Evolutionary conservation across 2,888 invertebrate genomes (phyloP), one percentile per base, ranked within the genome.

Genomic region (Thereva unica): DNA sequence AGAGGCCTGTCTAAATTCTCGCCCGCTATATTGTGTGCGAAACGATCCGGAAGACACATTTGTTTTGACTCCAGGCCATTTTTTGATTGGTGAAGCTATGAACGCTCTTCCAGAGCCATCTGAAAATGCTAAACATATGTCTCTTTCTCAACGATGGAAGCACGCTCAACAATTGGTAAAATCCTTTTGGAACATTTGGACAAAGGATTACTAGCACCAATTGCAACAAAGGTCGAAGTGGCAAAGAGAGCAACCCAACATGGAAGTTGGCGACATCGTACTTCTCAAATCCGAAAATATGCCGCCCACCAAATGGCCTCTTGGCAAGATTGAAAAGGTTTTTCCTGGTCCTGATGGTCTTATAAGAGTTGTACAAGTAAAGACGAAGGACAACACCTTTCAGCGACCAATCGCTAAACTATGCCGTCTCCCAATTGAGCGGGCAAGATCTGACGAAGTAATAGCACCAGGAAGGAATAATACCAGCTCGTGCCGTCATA

Each of bases 171-270:
- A 69, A 9, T 54, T 74, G 56, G 65, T 67, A 4, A 72, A 74
- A 41, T 68, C 23, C 2, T 23, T 23, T 23, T 23, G 23, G 23
- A 1, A 23, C 2, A 23, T 23, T 23, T 23, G 23, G 71, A 56
- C 61, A 41, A 65, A 55, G 63, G 74, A 74, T 40, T 75, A 75
- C 61, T 67, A 73, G 0, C 42, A 67, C 23, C 47, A 63, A 2
- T 69, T 76, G 1, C 74, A 75, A 57, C 53, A 70, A 35, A 34
- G 74, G 10, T 45, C 66, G 4, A 53, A 35, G n/a, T 53, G 53
- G 53, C n/a, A n/a, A 3, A 1, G 8, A 6, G 34, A 12, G n/a
- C 34, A 35, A 35, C 7, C 9, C 7, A 37, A 37, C 7, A 3
- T 35, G 4, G 4, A 53, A 37, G 10, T 9, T 6, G 49, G 49